Conservation (phyloP, 1,140 invertebrate species). For the Drosophila arawakana region DNA sequence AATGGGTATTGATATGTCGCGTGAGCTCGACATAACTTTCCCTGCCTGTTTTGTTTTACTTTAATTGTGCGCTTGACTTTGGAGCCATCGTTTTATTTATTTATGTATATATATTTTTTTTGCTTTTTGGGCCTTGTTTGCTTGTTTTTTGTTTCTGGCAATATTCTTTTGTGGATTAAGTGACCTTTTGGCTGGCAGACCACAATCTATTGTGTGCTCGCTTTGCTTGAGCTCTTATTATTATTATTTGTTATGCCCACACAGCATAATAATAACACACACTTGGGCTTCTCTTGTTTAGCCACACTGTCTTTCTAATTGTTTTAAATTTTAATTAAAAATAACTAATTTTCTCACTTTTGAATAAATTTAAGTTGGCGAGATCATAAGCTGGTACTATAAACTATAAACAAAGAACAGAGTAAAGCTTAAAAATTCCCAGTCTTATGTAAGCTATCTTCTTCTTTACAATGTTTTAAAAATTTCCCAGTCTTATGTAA, state of each 20-base stretch:
- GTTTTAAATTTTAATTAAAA: constrained; percentile 31
- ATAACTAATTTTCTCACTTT: background rate
- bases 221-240: constrained; percentile 15
- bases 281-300: constrained; percentile 4
- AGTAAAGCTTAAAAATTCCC: too few relatives aligned
- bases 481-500: too few relatives aligned
- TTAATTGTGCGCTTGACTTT: constrained; percentile 15
- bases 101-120: constrained; percentile 12
- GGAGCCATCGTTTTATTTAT: constrained; percentile 20
- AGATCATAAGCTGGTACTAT: background rate
- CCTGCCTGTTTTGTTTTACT: background rate
- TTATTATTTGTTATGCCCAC: constrained; percentile 31
- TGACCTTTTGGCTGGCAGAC: constrained; percentile 39
- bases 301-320: constrained; percentile 3
- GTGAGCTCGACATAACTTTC: too few relatives aligned
- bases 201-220: constrained; percentile 16
- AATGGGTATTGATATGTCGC: too few relatives aligned
- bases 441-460: too few relatives aligned
- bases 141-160: background rate
- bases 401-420: too few relatives aligned
- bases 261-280: constrained; percentile 22
- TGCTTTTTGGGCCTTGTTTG: background rate
- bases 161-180: constrained; percentile 47
- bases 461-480: too few relatives aligned
- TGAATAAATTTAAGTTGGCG: background rate